Evolutionary conservation across 1,140 invertebrate species (phyloP).

Genomic region (Hestina assimilis): DNA sequence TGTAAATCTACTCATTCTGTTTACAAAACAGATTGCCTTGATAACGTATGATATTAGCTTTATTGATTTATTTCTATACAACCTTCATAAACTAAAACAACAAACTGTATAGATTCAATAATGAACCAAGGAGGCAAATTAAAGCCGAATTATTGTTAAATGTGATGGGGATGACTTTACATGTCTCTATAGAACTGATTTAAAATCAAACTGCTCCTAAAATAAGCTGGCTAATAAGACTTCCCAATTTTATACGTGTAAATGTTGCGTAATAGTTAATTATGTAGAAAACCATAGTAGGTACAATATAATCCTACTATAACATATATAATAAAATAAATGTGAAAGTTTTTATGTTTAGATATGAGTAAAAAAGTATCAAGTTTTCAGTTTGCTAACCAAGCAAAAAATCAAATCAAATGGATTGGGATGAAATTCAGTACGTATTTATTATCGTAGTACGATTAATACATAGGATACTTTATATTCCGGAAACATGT

Average conservation of each 20-base stretch:
- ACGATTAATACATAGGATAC: no score
- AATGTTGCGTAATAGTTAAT: no score
- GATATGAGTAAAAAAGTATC: no score
- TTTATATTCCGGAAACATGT: no score
- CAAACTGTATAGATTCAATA: background rate
- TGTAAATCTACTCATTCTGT: constrained; percentile 58
- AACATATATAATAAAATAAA: no score
- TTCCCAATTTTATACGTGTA: constrained; percentile 28
- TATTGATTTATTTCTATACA: constrained; percentile 25
- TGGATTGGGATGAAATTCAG: no score
- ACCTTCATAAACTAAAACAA: constrained; percentile 1
- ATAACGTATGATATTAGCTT: constrained; percentile 24
- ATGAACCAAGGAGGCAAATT: constrained; percentile 31
- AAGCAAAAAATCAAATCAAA: no score
- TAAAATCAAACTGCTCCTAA: constrained; percentile 52
- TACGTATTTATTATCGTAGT: no score
- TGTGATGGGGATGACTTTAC: constrained; percentile 48
- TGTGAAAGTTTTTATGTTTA: no score
- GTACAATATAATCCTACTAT: no score
- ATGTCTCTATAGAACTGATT: constrained; percentile 49
- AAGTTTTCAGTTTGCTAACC: no score
- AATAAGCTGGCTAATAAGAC: constrained; percentile 57
- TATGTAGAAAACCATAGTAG: no score
- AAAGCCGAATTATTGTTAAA: constrained; percentile 41
- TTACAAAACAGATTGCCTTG: constrained; percentile 34